Evolutionary conservation across 1,140 invertebrate genomes (phyloP).

Genomic region (Portunus trituberculatus): DNA sequence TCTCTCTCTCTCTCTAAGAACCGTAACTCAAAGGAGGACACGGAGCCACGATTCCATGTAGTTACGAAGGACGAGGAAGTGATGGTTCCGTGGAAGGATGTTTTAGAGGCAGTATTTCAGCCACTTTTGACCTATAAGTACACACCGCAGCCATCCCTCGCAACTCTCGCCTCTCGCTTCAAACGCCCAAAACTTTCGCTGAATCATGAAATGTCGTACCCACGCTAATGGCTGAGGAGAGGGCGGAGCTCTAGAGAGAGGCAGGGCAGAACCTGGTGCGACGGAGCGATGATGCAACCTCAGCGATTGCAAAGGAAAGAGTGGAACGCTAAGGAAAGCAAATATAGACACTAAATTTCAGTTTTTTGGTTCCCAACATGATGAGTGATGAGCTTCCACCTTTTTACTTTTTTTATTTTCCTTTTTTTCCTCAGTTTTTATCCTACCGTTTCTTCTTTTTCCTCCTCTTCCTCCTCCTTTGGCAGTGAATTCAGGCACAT

Average conservation of each 20-base stretch:
- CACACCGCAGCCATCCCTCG: not conserved
- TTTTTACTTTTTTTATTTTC: not conserved
- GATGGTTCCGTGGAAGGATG: not conserved
- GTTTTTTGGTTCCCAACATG: not conserved
- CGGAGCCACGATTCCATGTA: not conserved
- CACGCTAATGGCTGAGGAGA: conserved; percentile 17
- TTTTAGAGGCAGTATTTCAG: not conserved
- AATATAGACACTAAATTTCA: not conserved
- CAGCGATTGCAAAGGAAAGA: not conserved
- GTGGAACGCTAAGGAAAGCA: not conserved
- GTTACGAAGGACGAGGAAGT: not conserved
- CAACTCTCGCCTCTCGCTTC: not conserved
- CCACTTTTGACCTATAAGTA: not conserved
- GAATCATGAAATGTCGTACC: conserved; percentile 7
- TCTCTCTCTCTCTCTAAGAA: too few relatives aligned
- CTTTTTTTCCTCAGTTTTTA: not conserved
- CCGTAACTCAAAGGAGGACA: too few relatives aligned
- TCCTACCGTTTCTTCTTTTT: not conserved
- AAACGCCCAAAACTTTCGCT: not conserved
- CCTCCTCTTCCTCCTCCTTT: not conserved
- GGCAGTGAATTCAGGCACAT: not conserved
- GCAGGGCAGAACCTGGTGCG: not conserved
- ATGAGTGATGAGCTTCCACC: not conserved
- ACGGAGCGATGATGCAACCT: not conserved
- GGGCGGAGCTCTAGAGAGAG: not conserved